Base-by-base conservation (phyloP, 53 echinoderm and acorn worm species). In the Arbacia lixula region DNA sequence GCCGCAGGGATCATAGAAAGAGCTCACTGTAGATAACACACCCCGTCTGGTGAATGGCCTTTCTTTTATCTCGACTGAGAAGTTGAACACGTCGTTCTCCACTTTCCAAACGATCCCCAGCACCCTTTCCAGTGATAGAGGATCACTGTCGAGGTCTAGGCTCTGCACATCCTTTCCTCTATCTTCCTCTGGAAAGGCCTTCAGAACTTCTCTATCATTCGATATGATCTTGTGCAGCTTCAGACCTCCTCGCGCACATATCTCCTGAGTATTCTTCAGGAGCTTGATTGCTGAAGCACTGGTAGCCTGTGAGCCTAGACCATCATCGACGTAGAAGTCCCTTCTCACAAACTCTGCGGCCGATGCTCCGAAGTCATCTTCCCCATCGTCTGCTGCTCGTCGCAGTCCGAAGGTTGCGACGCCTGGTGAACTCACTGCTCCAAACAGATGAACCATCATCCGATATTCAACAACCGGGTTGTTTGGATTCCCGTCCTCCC, bases 1-100 rank as follows among this genome's bases (percentile, higher is more conserved):
- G 0, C 85, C 88, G 28, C 78, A 14, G 14, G 92, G 92, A 71
- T 92, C 88, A 36, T 73, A 92, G 25, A 89, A 34, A 3, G 85
- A 85, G 35, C 52, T 38, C 2, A 89, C 76, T 1, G 66, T 66
- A 0, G 92, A 89, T 6, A 89, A 60, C 30, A 88, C 79, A 11
- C 86, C 72, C 38, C 88, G 34, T 19, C 80, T n/a, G 9, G 88
- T 88, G 9, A 29, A 21, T 19, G 66, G 65, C 5, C 33, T 53
- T 12, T 84, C 76, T 17, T 75, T 66, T 5, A 53, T 14, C 12
- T 73, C 2, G 1, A 77, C 61, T 2, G 16, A 6, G 61, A 91
- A 91, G 0, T 72, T 63, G 41, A 90, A 87, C 6, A 12, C 24
- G 28, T 86, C 80, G 21, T n/a, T 41, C 49, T 90, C 82, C 0